Evolutionary conservation across 2,888 invertebrate genomes (phyloP).

Genomic region (Pachycephus smyrnensis): DNA sequence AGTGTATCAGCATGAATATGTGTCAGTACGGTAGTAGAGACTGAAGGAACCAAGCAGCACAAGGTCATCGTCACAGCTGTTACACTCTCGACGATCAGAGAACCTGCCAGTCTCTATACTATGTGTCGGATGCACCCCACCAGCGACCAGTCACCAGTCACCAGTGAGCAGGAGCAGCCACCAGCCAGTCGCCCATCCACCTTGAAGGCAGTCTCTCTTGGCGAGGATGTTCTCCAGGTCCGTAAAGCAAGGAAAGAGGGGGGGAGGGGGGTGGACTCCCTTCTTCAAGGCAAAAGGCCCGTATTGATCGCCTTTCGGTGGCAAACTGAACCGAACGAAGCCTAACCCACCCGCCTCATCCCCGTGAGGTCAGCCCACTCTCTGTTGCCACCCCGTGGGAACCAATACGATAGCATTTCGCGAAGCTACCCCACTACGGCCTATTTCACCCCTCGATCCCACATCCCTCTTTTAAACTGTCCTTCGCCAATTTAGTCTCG

Average conservation of each 20-base stretch:
- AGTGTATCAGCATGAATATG: not conserved
- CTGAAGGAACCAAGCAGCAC: not conserved
- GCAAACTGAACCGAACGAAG: constrained; percentile 36
- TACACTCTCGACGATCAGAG: not conserved
- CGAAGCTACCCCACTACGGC: constrained; percentile 10
- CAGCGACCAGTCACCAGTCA: too few relatives aligned
- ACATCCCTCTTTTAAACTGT: not conserved
- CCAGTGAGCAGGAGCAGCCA: too few relatives aligned
- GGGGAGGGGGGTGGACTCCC: not conserved
- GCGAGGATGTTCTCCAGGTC: not conserved
- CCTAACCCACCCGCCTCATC: constrained; percentile 48
- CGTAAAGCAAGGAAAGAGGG: not conserved
- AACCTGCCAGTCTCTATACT: not conserved
- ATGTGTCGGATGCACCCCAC: not conserved
- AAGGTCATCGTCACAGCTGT: not conserved
- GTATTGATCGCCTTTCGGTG: constrained; percentile 58
- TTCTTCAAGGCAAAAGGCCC: constrained; percentile 27
- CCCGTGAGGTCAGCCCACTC: constrained; percentile 36
- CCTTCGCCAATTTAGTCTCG: not conserved
- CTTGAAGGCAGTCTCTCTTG: not conserved
- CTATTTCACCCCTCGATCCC: not conserved
- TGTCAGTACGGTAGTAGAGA: not conserved
- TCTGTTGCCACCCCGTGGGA: constrained; percentile 5
- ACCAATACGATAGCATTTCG: constrained; percentile 23
- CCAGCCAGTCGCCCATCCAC: not conserved